These are phyloP conservation scores for Aspiorhynchus laticeps DNA, from an alignment of 2,113 vertebrate species.

Conservation along the genomic window DNA sequence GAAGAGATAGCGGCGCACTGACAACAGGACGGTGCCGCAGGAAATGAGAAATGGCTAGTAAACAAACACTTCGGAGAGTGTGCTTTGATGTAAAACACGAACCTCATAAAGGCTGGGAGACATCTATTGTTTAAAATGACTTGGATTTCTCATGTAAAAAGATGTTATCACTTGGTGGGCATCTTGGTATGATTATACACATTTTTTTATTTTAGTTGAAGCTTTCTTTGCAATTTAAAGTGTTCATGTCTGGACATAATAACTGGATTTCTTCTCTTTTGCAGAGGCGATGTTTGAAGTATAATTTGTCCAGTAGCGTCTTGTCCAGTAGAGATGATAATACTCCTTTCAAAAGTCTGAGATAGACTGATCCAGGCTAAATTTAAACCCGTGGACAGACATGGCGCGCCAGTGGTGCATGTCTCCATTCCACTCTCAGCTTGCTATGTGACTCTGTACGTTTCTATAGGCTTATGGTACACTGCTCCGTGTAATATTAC, in stretches of 20 bases:
- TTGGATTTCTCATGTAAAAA: not conserved
- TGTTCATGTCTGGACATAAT: constrained; percentile 5
- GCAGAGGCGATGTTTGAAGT: not conserved
- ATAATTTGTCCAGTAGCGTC: constrained; percentile 50
- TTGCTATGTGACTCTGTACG: constrained; percentile 54
- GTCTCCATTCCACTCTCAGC: constrained; percentile 63
- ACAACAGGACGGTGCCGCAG: constrained; percentile 57
- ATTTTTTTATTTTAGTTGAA: not conserved
- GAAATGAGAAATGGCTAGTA: constrained; percentile 68
- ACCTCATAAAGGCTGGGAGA: constrained; percentile 50
- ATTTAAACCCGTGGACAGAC: constrained; percentile 79
- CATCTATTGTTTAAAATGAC: not conserved
- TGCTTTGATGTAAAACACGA: constrained; percentile 63
- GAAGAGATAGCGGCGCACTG: constrained; percentile 60
- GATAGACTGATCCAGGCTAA: constrained; percentile 69
- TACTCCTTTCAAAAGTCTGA: constrained; percentile 43
- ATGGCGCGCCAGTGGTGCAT: constrained; percentile 65
- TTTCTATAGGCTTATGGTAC: constrained; percentile 11
- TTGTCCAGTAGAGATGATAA: constrained; percentile 51
- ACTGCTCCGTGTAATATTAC: not conserved
- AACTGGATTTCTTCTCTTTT: constrained; percentile 6
- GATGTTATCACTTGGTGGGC: not conserved
- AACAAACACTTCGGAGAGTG: constrained; percentile 58
- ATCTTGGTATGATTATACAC: not conserved
- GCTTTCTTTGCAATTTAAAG: not conserved